These are phyloP conservation scores for Chionomys nivalis DNA, from an alignment of 2,113 vertebrate species.

Conservation along the genomic window DNA sequence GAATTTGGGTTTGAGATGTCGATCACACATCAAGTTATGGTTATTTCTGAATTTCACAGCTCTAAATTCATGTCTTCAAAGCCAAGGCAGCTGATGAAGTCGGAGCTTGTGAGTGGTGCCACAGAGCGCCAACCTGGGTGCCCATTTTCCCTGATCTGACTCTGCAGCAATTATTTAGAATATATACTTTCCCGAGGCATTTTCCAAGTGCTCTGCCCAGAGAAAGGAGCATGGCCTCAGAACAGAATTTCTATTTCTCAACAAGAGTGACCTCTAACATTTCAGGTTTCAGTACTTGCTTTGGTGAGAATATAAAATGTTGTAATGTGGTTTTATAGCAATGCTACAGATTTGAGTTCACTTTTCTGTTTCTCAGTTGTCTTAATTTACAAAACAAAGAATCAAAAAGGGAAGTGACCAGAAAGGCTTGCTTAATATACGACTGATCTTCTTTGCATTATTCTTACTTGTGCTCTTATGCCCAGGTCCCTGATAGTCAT, in stretches of 20 bases:
- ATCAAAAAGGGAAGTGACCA: neutral
- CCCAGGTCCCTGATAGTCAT: neutral
- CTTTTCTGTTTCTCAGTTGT: neutral
- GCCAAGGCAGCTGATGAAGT: neutral
- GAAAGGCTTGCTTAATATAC: neutral
- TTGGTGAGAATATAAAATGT: neutral
- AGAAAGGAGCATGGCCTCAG: neutral
- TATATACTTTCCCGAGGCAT: neutral
- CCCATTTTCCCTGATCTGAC: neutral
- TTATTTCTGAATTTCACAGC: neutral
- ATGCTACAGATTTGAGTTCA: neutral
- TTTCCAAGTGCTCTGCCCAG: neutral
- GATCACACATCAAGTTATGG: neutral
- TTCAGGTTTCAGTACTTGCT: neutral
- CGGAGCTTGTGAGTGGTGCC: neutral
- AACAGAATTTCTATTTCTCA: neutral
- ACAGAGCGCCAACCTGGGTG: neutral
- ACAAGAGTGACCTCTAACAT: neutral
- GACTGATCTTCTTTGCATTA: neutral
- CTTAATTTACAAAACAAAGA: neutral
- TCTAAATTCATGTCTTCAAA: neutral
- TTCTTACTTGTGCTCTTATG: neutral
- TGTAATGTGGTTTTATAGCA: neutral
- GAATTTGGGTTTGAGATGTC: neutral
- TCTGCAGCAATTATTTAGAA: neutral